A percentile compares a stretch with the other conserved stretches of the same genome.
Evolutionary conservation across 2,888 invertebrate species (phyloP).

Genomic region (Eilema sororculum): DNA sequence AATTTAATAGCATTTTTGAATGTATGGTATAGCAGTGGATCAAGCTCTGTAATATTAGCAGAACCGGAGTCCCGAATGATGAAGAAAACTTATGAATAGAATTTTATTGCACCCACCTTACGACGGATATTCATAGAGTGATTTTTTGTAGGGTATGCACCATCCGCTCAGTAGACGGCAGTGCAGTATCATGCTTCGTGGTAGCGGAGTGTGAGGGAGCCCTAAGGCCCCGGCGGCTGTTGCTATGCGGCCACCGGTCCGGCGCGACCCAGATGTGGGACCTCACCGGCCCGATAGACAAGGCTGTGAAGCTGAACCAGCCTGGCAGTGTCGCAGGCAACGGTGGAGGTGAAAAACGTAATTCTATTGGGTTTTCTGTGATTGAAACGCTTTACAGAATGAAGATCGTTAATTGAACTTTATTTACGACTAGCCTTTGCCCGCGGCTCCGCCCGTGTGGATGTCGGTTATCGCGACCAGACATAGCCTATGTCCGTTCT

Average conservation of each 20-base stretch:
- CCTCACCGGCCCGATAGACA: constrained; percentile 96
- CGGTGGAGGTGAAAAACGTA: constrained; percentile 39
- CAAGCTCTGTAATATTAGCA: too few relatives aligned
- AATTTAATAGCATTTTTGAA: too few relatives aligned
- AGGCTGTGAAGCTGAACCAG: constrained; percentile 78
- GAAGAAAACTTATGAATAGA: background rate
- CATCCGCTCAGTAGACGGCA: constrained; percentile 97
- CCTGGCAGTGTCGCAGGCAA: constrained; percentile 37
- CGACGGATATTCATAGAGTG: too few relatives aligned
- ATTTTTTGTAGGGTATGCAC: constrained; percentile 92
- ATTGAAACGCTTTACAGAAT: background rate
- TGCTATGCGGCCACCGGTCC: constrained; percentile 97
- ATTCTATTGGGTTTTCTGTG: background rate
- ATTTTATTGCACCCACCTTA: background rate
- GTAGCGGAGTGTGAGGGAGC: constrained; percentile 99
- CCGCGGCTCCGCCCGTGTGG: too few relatives aligned
- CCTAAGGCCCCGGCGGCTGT: constrained; percentile 94
- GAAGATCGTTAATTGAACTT: background rate
- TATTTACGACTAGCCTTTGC: too few relatives aligned
- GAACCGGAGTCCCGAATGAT: too few relatives aligned
- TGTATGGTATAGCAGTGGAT: too few relatives aligned
- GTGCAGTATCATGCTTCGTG: constrained; percentile 97
- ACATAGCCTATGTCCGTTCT: too few relatives aligned
- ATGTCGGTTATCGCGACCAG: too few relatives aligned
- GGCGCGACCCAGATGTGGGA: constrained; percentile 99